Conservation (phyloP, 2,888 invertebrate species). For the Epirrhoe alternata region DNA sequence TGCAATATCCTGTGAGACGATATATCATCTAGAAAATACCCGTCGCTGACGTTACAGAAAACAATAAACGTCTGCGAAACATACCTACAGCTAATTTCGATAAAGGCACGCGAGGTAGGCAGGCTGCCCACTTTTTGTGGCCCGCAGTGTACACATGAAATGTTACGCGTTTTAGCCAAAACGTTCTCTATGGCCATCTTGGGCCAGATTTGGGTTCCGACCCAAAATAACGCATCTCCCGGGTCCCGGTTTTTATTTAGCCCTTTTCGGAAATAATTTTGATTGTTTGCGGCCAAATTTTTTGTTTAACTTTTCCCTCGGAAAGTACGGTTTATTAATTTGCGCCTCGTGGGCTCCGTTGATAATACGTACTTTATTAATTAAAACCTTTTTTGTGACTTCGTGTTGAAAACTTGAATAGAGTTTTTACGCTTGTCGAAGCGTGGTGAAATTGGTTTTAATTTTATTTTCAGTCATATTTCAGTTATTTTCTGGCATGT, state of each 20-base stretch:
- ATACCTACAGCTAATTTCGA: slow-evolving; percentile 10
- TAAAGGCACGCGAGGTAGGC: slow-evolving; percentile 2
- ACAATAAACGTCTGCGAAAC: slow-evolving; percentile 51
- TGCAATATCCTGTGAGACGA: slow-evolving; percentile 52
- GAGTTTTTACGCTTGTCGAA: slow-evolving; percentile 34
- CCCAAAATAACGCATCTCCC: slow-evolving; percentile 55
- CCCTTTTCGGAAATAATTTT: slow-evolving; percentile 45
- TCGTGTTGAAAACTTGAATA: slow-evolving; percentile 36
- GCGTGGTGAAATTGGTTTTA: slow-evolving; percentile 3
- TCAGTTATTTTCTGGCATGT: neutral
- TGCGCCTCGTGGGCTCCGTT: slow-evolving; percentile 42
- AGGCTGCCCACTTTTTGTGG: slow-evolving; percentile 40
- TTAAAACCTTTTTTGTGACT: slow-evolving; percentile 45
- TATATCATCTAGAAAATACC: slow-evolving; percentile 53
- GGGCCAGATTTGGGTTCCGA: slow-evolving; percentile 58
- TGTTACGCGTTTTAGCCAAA: slow-evolving; percentile 67
- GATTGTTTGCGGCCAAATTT: slow-evolving; percentile 46
- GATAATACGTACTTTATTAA: slow-evolving; percentile 46
- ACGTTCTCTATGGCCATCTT: slow-evolving; percentile 64
- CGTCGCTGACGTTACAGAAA: slow-evolving; percentile 47
- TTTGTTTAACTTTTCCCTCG: slow-evolving; percentile 42
- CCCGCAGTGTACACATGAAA: slow-evolving; percentile 53
- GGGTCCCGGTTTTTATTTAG: slow-evolving; percentile 47
- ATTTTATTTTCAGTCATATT: neutral
- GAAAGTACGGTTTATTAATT: slow-evolving; percentile 45